Conservation (phyloP, 2,797 vertebrate genomes). For the Diglossa cyanea region DNA sequence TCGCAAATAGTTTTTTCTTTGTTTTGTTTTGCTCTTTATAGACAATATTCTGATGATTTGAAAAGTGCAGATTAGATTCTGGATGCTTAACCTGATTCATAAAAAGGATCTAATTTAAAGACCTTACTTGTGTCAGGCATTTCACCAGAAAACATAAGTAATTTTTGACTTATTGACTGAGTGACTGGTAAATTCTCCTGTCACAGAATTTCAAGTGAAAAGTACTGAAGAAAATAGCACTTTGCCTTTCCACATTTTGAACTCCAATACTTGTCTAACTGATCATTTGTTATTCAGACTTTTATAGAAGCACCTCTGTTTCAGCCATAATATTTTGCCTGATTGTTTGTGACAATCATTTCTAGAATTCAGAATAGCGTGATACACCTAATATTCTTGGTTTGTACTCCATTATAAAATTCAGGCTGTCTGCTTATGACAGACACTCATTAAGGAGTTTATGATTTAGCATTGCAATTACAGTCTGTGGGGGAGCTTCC, state of each 20-base stretch:
- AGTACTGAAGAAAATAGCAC: neutral
- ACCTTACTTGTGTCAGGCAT: neutral
- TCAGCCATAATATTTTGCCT: constrained; percentile 32
- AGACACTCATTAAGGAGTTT: neutral
- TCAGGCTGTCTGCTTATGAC: constrained; percentile 1
- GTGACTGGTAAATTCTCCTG: neutral
- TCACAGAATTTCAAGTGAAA: neutral
- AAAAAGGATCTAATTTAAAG: neutral
- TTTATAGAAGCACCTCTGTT: constrained; percentile 1
- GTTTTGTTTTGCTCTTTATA: neutral
- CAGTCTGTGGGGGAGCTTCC: neutral
- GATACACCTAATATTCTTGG: neutral
- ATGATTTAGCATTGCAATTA: constrained; percentile 7
- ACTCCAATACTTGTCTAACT: neutral
- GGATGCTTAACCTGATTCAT: neutral
- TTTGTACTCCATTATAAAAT: constrained; percentile 13
- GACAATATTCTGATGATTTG: neutral
- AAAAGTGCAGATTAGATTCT: neutral
- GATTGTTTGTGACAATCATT: constrained; percentile 56
- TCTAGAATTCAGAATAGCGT: constrained; percentile 5
- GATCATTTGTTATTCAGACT: constrained; percentile 10
- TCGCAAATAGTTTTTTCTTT: neutral
- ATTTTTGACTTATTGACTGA: neutral
- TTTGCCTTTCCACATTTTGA: neutral
- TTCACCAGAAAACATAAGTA: neutral